Percentiles rank a stretch among this genome's conserved stretches.
Conservation (phyloP, 2,113 vertebrate genomes). For the Aldabrachelys gigantea region DNA sequence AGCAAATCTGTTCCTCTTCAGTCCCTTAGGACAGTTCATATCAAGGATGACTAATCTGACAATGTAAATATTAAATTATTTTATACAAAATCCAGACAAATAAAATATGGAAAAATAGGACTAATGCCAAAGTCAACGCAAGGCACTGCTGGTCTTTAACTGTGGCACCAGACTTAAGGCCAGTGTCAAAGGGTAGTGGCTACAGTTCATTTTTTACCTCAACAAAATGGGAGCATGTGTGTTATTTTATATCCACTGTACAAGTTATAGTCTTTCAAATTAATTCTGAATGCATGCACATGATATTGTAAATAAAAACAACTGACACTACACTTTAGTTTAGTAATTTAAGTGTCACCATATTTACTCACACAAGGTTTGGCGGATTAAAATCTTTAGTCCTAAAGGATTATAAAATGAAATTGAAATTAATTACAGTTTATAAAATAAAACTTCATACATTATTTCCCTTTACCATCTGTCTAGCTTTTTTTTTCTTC, state of each 20-base stretch:
- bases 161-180: neutral
- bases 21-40: neutral
- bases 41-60: neutral
- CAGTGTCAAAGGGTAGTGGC: neutral
- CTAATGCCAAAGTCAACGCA: neutral
- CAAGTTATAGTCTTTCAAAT: slow-evolving; percentile 12
- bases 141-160: neutral
- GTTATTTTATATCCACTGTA: neutral
- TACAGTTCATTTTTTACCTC: slow-evolving; percentile 1
- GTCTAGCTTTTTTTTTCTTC: slow-evolving; percentile 6
- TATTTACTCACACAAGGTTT: slow-evolving; percentile 34
- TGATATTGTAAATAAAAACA: neutral
- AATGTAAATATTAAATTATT: neutral
- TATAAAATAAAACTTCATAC: slow-evolving; percentile 36
- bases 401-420: slow-evolving; percentile 35
- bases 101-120: neutral
- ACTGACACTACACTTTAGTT: neutral
- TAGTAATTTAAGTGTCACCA: slow-evolving; percentile 3
- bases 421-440: slow-evolving; percentile 61
- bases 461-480: slow-evolving; percentile 58
- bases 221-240: neutral
- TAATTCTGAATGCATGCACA: neutral
- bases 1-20: neutral
- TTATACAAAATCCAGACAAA: neutral
- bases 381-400: slow-evolving; percentile 25